Evolutionary conservation across 2,113 vertebrate genomes (phyloP).

Genomic region (Promerops cafer): DNA sequence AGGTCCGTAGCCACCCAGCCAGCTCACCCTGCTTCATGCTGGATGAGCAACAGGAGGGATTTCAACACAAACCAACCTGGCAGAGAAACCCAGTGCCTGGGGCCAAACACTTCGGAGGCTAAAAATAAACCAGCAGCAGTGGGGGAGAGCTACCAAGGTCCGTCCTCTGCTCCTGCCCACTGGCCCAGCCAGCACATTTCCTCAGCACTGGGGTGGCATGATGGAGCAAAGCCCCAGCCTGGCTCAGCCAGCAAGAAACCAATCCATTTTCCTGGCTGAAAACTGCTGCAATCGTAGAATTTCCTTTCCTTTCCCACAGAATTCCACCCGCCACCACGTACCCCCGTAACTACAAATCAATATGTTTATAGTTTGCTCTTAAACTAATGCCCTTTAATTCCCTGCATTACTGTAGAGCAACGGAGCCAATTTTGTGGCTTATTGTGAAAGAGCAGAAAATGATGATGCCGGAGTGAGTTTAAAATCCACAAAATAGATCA

Average conservation of each 20-base stretch:
- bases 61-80: neutral
- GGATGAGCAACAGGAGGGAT: neutral
- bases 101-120: neutral
- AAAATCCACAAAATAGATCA: conserved; percentile 18
- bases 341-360: neutral
- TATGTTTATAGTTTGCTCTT: conserved; percentile 40
- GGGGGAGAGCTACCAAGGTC: neutral
- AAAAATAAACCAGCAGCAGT: neutral
- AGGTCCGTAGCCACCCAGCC: accelerated
- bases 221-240: neutral
- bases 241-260: neutral
- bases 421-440: conserved; percentile 5
- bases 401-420: neutral
- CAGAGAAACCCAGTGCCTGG: neutral
- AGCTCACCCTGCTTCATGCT: neutral
- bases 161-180: neutral
- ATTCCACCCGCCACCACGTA: neutral
- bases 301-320: neutral
- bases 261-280: neutral
- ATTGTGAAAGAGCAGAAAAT: conserved; percentile 15
- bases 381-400: conserved; percentile 52
- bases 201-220: accelerated
- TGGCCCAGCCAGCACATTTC: neutral
- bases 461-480: neutral
- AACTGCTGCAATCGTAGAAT: neutral